These are phyloP conservation scores for Oxyura jamaicensis DNA, from an alignment of 2,113 vertebrate genomes.

Conservation along the genomic window DNA sequence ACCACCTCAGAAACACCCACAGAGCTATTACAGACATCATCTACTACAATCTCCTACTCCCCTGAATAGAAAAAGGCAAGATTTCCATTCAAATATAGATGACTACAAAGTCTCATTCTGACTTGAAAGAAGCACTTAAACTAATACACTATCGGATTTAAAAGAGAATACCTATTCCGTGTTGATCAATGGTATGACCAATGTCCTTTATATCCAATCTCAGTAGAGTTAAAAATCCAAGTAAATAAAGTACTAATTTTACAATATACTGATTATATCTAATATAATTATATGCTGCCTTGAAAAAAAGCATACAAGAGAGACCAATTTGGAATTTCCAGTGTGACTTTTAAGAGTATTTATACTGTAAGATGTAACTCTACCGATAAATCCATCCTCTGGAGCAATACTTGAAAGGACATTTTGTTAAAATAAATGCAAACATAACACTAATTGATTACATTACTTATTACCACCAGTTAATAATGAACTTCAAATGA, in stretches of 20 bases:
- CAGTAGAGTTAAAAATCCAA: not conserved
- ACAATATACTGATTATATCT: not conserved
- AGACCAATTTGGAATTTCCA: not conserved
- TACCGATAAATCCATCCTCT: not conserved
- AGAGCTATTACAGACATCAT: not conserved
- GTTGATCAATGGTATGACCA: not conserved
- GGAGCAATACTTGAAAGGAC: not conserved
- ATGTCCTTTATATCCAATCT: not conserved
- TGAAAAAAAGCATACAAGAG: not conserved
- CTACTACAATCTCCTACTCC: not conserved
- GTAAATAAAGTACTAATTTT: not conserved
- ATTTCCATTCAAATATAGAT: not conserved
- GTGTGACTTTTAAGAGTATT: not conserved
- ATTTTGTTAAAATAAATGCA: not conserved
- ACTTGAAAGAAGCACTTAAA: not conserved
- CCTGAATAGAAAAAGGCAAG: not conserved
- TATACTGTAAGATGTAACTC: not conserved
- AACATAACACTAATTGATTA: not conserved
- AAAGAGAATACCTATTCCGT: not conserved
- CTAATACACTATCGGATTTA: not conserved
- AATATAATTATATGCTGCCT: not conserved
- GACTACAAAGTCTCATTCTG: not conserved
- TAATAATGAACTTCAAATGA: not conserved
- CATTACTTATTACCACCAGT: not conserved
- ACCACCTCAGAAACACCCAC: not conserved